Base-by-base conservation (phyloP, 2,888 invertebrate genomes). In the Gymnosoma rotundatum region DNA sequence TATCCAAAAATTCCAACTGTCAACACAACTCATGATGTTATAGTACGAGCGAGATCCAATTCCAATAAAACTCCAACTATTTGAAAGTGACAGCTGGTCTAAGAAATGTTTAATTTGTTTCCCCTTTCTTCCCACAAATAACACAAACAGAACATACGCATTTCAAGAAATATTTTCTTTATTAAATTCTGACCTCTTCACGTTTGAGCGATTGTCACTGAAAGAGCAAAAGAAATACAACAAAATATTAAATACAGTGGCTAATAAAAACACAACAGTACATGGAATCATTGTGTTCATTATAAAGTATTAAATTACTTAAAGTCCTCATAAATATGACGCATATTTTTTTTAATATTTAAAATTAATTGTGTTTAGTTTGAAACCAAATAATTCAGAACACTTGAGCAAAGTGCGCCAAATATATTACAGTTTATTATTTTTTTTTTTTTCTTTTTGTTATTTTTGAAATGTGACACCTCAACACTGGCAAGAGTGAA, bases 391-490 rank as follows among this genome's bases (percentile, higher is more conserved):
- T 67, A 78, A 83, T 83, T 85, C 85, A 88, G 76, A 88, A 88
- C 90, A 89, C 89, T 88, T 91, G 89, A 90, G 87, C 88, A 88
- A 86, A 90, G 90, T 88, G 89, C 89, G 90, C 90, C 89, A 90
- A 90, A 90, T 89, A 81, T 48, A 32, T 32, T 5, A 25, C n/a
- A 67, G 32, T 61, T 64, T 25, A 78, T 74, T 58, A 36, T 72
- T 48, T 70, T 61, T 64, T 25, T 83, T 74, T 58, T 45, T 72
- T 48, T 70, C n/a, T 61, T 73, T 66, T 50, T 79, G 18, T 70
- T 73, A 42, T 36, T 69, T 64, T 54, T 88, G 90, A 87, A 90
- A 90, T 87, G 32, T 78, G 91, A 90, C 90, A 90, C 89, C 87
- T 88, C 87, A 67, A 52, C 42, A 42, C 42, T 42, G 72, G 83